Evolutionary conservation across 1,140 invertebrate species (phyloP).

Genomic region (Bombus waltoni): DNA sequence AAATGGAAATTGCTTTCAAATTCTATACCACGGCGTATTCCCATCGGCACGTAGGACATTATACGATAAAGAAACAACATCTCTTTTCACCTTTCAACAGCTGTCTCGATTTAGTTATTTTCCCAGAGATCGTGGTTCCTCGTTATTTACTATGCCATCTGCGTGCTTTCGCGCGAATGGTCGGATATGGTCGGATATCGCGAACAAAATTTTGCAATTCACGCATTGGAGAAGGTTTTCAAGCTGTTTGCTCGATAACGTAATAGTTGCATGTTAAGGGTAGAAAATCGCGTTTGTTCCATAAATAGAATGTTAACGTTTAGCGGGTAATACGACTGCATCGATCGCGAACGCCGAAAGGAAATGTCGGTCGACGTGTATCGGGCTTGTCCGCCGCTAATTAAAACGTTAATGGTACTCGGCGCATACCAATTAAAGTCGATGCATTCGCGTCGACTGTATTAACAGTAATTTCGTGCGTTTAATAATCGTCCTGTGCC

Average conservation of each 20-base stretch:
- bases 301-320: conserved; percentile 33
- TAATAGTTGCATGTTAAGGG: not conserved
- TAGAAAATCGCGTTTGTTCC: conserved; percentile 9
- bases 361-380: conserved; percentile 40
- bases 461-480: conserved; percentile 38
- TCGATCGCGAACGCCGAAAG: conserved; percentile 26
- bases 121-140: too few relatives aligned
- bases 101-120: too few relatives aligned
- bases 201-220: too few relatives aligned
- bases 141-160: too few relatives aligned
- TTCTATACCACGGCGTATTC: too few relatives aligned
- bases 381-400: conserved; percentile 36
- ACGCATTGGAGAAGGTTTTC: not conserved
- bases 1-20: too few relatives aligned
- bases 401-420: conserved; percentile 43
- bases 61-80: too few relatives aligned
- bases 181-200: too few relatives aligned
- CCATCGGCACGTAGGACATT: too few relatives aligned
- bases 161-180: too few relatives aligned
- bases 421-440: conserved; percentile 32
- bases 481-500: conserved; percentile 35
- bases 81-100: too few relatives aligned
- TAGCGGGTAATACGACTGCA: conserved; percentile 27
- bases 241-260: not conserved
- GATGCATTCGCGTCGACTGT: conserved; percentile 29